Conservation (phyloP, 2,888 invertebrate species). For the Caenorhabditis sp. region DNA sequence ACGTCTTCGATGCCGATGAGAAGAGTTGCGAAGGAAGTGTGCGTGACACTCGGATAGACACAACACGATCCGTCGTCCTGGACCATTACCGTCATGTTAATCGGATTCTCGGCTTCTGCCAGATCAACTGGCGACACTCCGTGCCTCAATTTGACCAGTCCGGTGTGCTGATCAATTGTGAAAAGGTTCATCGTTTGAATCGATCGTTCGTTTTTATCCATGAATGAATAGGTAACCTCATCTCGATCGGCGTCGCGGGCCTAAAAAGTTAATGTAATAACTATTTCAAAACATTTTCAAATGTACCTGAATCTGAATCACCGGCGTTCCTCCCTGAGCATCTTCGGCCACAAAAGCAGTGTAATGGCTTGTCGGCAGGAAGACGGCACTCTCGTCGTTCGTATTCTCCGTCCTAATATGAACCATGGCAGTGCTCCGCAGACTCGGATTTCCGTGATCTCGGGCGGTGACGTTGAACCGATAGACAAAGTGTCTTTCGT, state of each 20-base stretch:
- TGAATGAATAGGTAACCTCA: conserved; percentile 71
- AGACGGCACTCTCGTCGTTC: conserved; percentile 80
- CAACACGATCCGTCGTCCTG: conserved; percentile 98
- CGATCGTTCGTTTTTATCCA: conserved; percentile 60
- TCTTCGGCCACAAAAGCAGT: conserved; percentile 77
- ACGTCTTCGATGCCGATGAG: conserved; percentile 80
- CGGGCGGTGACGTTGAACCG: conserved; percentile 80
- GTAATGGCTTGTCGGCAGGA: conserved; percentile 75
- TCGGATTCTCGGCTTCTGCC: conserved; percentile 70
- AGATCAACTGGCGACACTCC: conserved; percentile 76
- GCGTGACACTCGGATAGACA: conserved; percentile 61
- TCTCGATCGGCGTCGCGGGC: conserved; percentile 76
- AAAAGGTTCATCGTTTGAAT: conserved; percentile 68
- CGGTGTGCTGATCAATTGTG: conserved; percentile 77
- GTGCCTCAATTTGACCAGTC: conserved; percentile 79
- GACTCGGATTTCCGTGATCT: conserved; percentile 79
- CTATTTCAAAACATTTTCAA: not conserved
- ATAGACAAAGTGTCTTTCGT: conserved; percentile 79
- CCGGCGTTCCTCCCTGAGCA: conserved; percentile 77
- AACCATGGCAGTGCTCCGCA: conserved; percentile 79
- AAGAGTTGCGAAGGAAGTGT: conserved; percentile 70
- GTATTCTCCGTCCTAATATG: conserved; percentile 80
- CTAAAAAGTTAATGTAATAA: conserved; percentile 36
- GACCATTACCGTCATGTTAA: conserved; percentile 91
- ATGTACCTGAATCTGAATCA: conserved; percentile 74